Base-by-base conservation (phyloP, 2,888 invertebrate species). In the Harpalus rufipes region DNA sequence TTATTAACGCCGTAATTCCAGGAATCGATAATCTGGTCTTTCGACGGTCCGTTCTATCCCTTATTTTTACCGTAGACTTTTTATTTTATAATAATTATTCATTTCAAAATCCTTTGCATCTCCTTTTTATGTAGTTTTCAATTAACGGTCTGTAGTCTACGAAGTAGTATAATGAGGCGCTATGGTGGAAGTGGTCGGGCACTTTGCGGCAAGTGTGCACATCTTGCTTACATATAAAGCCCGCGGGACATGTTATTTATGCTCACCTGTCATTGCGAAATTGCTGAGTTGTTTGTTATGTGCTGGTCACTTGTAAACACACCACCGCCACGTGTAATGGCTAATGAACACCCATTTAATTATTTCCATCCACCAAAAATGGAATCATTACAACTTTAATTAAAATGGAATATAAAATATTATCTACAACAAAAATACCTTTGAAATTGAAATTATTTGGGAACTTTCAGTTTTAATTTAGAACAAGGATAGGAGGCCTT, bases 191-290 rank as follows among this genome's bases (percentile, higher is more conserved):
- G 4, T 7, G 12, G 1, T 12, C 10, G 6, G 44, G 44, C 44
- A 51, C 32, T 65, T n/a, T 12, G 8, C n/a, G 65, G 65, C 65
- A 32, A 32, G 14, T 61, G 61, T 65, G 65, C 65, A n/a, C 65
- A 65, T 65, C 65, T 65, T 65, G 65, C 32, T 63, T 65, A 65
- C 65, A 65, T 65, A 65, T 65, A 39, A 65, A 65, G 65, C 65
- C 65, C 32, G 65, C 25, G 65, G 65, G 65, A 65, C 65, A 10
- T n/a, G 65, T 65, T 65, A 65, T 65, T 65, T 65, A 65, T 65
- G 65, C 65, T 25, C 65, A 65, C 65, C 65, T 65, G 65, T 65
- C 65, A 65, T 65, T 65, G 65, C n/a, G 65, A 65, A 65, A 65
- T 65, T 65, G 65, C 32, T 21, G 65, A 39, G 32, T 21, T 32